Evolutionary conservation across 2,113 vertebrate species (phyloP), one percentile per base, ranked within the genome.

Genomic region (Vulpes lagopus): DNA sequence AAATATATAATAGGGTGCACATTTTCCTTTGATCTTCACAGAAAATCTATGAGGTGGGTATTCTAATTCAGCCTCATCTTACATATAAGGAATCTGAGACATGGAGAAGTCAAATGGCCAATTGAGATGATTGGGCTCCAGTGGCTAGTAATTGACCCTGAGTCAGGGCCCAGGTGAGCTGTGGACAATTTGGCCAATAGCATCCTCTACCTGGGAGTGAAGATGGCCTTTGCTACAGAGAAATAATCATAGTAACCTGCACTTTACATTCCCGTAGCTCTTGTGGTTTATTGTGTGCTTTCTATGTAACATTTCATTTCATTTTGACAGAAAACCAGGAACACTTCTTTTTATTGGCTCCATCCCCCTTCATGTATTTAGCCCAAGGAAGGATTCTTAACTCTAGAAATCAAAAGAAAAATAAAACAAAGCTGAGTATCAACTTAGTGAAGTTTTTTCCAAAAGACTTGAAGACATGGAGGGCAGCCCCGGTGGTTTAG

Each of bases 351-450:
- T 62, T 23, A 55, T 17, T 11, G 9, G 20, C 22, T 4, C 80
- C 5, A 4, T 59, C 25, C 43, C 43, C 0, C 43, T 60, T 86
- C 80, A 32, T 35, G 19, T 14, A 43, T 86, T 69, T 60, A 81
- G 85, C 49, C 38, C 38, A 35, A 49, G 53, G 83, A 73, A 73
- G 17, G 62, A 94, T 57, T 76, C 60, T 91, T 76, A 67, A 90
- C 14, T 8, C 32, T 32, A 14, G 23, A 55, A 86, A 55, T n/a
- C 25, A 51, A 69, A 49, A 93, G 43, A 57, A 84, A 94, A 91
- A 67, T 2, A 80, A 93, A 73, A 79, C 23, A 38, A 91, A 81
- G 22, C 19, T n/a, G 15, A 89, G 35, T 35, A 67, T 67, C 30
- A 27, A 94, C 27, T 76, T 55, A 93, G 55, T 32, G 16, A 73